Evolutionary conservation across 2,113 vertebrate genomes (phyloP).

Genomic region (Xiphophorus couchianus): DNA sequence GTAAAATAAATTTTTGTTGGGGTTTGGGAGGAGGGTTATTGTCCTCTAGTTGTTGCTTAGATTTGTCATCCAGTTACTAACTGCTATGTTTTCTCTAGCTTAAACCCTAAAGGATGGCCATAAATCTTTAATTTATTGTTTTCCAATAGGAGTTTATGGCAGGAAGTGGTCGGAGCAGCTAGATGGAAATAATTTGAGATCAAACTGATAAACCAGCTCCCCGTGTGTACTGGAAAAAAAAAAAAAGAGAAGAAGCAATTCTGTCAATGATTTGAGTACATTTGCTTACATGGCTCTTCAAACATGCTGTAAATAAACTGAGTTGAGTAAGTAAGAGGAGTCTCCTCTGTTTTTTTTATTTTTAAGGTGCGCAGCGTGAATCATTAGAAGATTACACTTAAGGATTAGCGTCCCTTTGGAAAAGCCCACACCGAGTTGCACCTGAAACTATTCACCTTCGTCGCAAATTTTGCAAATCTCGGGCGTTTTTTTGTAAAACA

Average conservation of each 20-base stretch:
- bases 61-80: conserved; percentile 1
- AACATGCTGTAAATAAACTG: conserved; percentile 76
- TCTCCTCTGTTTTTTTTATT: conserved; percentile 44
- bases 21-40: neutral
- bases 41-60: neutral
- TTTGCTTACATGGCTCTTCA: conserved; percentile 72
- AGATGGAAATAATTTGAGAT: conserved; percentile 43
- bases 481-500: neutral
- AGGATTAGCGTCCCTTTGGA: neutral
- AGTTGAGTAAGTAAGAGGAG: conserved; percentile 68
- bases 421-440: neutral
- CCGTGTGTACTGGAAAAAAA: conserved; percentile 38
- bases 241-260: conserved; percentile 36
- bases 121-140: neutral
- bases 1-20: neutral
- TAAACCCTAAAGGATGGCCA: neutral
- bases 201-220: conserved; percentile 51
- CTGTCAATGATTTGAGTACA: conserved; percentile 57
- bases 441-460: neutral
- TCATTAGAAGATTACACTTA: neutral
- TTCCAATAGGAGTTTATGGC: neutral
- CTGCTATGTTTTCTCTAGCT: neutral
- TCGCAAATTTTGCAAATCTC: neutral
- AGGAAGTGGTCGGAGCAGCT: conserved; percentile 40
- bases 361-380: neutral